These are phyloP conservation scores for Cydia splendana DNA, from an alignment of 1,140 invertebrate species.

Conservation along the genomic window DNA sequence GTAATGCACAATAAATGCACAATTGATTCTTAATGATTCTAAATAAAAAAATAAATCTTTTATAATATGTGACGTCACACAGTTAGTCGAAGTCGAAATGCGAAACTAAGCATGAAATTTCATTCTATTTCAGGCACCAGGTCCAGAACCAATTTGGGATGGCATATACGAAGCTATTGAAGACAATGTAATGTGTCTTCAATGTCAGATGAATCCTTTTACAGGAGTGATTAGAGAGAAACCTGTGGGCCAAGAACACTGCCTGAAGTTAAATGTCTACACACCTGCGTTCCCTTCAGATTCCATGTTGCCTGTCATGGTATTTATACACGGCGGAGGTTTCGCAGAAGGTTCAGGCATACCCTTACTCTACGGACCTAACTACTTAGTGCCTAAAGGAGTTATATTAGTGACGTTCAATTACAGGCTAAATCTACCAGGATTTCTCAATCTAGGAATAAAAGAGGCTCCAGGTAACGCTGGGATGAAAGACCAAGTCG, in stretches of 20 bases:
- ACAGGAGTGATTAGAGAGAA: background rate
- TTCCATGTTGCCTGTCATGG: constrained; percentile 71
- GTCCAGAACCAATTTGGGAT: constrained; percentile 80
- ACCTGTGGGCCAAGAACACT: constrained; percentile 64
- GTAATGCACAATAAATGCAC: too few relatives aligned
- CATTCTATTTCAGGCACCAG: constrained; percentile 77
- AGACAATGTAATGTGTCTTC: constrained; percentile 78
- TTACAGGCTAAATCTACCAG: constrained; percentile 85
- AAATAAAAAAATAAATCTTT: too few relatives aligned
- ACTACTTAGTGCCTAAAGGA: constrained; percentile 81
- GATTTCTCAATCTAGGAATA: constrained; percentile 70
- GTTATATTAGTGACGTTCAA: constrained; percentile 88
- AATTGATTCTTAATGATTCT: too few relatives aligned
- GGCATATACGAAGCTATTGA: constrained; percentile 80
- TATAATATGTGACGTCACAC: too few relatives aligned
- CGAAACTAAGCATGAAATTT: too few relatives aligned
- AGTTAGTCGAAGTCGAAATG: too few relatives aligned
- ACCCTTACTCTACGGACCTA: constrained; percentile 77
- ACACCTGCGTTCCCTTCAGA: constrained; percentile 58
- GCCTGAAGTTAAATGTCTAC: constrained; percentile 72
- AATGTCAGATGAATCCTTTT: constrained; percentile 41
- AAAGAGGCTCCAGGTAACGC: constrained; percentile 74
- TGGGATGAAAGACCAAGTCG: constrained; percentile 75
- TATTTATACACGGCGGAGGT: constrained; percentile 83
- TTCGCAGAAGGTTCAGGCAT: constrained; percentile 72